Evolutionary conservation across 2,113 vertebrate genomes (phyloP).

Genomic region (Aphelocoma coerulescens): DNA sequence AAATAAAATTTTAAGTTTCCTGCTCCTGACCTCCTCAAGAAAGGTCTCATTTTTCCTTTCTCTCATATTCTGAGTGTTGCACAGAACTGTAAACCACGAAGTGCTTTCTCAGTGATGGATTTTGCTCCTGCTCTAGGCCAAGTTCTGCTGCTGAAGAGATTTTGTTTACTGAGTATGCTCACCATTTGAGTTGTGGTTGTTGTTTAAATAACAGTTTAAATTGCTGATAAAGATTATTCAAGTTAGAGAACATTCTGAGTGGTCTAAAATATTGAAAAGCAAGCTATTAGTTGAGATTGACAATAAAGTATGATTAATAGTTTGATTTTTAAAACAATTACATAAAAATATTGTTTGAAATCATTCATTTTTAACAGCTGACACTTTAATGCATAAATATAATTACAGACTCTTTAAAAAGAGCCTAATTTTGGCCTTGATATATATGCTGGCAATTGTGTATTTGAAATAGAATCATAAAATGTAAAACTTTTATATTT

Average conservation of each 20-base stretch:
- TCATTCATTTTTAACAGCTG: constrained; percentile 64
- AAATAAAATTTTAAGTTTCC: constrained; percentile 45
- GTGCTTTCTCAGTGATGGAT: background rate
- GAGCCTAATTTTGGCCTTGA: constrained; percentile 71
- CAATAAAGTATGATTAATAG: constrained; percentile 68
- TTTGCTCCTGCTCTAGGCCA: background rate
- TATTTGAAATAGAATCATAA: constrained; percentile 80
- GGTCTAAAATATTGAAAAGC: background rate
- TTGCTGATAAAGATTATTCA: background rate
- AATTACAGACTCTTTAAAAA: constrained; percentile 69
- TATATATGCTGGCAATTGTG: constrained; percentile 76
- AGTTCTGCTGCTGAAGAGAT: background rate
- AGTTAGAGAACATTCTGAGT: background rate
- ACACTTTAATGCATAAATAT: constrained; percentile 79
- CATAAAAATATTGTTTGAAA: constrained; percentile 76
- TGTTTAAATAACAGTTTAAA: background rate
- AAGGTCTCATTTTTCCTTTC: constrained; percentile 21
- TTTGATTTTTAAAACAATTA: constrained; percentile 76
- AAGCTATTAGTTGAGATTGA: constrained; percentile 50
- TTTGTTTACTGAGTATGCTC: background rate
- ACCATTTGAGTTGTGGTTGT: background rate
- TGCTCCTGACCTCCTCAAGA: constrained; percentile 16
- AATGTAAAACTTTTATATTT: constrained; percentile 78
- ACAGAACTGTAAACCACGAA: background rate
- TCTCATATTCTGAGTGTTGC: background rate